Evolutionary conservation across 2,888 invertebrate genomes (phyloP), one percentile per base, ranked within the genome.

Genomic region (Netelia virgata): DNA sequence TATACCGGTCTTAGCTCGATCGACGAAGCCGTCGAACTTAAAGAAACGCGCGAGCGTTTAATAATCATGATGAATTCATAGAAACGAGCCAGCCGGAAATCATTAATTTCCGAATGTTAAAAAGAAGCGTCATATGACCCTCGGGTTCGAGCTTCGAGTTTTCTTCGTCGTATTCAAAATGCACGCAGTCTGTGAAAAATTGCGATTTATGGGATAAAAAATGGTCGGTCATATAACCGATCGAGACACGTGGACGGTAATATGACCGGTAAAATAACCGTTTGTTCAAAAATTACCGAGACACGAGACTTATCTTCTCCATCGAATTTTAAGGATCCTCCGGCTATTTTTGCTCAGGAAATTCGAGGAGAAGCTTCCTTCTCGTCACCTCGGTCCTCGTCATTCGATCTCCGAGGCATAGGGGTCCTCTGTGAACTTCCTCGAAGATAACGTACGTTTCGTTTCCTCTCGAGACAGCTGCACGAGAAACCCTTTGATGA

Each of bases 291-390:
- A 61, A 28, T 61, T 28, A 28, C 14, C 61, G 43, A 47, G 18
- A 59, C 50, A 11, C 36, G 2, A 43, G 14, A 18, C 11, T 10
- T 28, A 28, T 69, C 18, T 10, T 59, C 18, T 28, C 53, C 11
- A 69, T 61, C 53, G 61, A 69, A 70, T 69, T 69, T 50, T 47
- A 23, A 70, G 74, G 59, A 70, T 18, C 77, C 63, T 63, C 53
- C 10, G 14, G 23, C 41, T 43, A 14, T 68, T 69, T 61, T 69
- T 14, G 18, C 2, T 61, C 16, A 18, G 50, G 75, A 70, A 80
- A 80, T 36, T 57, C 10, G 63, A 83, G 79, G 72, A 23, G 80
- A 66, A 59, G 41, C 59, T 83, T 83, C 83, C 80, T 50, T 36
- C 75, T 72, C 53, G n/a, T 16, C 16, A 9, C 50, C 0, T 18